phyloP scores from a whole-genome alignment of 2,888 invertebrate species.

The Plebejus argus region DNA sequence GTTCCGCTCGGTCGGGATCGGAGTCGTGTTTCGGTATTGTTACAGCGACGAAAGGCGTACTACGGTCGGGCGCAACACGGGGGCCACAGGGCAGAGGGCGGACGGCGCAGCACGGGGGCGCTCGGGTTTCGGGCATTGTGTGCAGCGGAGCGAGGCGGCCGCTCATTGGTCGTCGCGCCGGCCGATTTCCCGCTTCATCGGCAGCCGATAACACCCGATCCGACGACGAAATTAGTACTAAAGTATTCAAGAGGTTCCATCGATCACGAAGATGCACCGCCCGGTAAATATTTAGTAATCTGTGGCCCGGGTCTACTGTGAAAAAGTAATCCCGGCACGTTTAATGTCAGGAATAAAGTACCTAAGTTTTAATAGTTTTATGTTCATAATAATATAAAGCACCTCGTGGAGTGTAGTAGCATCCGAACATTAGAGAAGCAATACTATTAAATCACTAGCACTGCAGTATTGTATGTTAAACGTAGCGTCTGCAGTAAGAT shows the following conservation, averaged over 20 bases:
- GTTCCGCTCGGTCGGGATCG: not conserved
- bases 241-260: too few species aligned
- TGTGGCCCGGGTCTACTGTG: too few species aligned
- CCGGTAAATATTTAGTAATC: too few species aligned
- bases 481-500: not conserved
- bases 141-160: constrained; percentile 52
- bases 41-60: constrained; percentile 37
- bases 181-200: constrained; percentile 67
- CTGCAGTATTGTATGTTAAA: not conserved
- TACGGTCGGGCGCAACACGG: constrained; percentile 32
- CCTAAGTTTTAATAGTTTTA: too few species aligned
- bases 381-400: too few species aligned
- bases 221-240: not conserved
- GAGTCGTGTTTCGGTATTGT: constrained; percentile 8
- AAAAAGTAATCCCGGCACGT: too few species aligned
- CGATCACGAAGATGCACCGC: too few species aligned
- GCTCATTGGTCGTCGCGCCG: constrained; percentile 48
- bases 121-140: constrained; percentile 61
- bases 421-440: too few species aligned
- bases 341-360: too few species aligned
- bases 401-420: too few species aligned
- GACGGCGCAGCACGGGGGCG: constrained; percentile 45
- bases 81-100: constrained; percentile 35
- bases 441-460: not conserved
- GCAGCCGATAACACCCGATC: constrained; percentile 54